These are phyloP conservation scores for Phortica okadai DNA, from an alignment of 2,888 invertebrate genomes.

Conservation along the genomic window DNA sequence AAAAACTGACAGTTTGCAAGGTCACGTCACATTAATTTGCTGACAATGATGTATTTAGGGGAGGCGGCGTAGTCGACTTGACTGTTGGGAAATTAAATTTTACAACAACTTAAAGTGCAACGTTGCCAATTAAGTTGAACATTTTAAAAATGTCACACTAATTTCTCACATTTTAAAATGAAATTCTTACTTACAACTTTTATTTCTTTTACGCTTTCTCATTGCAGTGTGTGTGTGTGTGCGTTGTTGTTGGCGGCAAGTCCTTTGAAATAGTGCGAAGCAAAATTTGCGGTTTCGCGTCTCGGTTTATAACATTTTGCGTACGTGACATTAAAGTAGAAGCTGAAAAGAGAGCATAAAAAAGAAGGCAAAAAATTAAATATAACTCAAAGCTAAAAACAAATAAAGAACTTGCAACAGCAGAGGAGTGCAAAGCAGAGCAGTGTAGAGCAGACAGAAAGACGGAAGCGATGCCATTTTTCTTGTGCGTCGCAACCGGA, in stretches of 20 bases:
- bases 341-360: not conserved
- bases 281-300: constrained; percentile 14
- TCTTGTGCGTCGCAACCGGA: constrained; percentile 11
- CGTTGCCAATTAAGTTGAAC: constrained; percentile 56
- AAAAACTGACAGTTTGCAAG: constrained; percentile 69
- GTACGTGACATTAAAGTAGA: not conserved
- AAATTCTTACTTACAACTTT: constrained; percentile 38
- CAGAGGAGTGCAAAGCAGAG: not conserved
- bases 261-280: not conserved
- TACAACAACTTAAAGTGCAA: constrained; percentile 53
- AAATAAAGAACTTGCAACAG: not conserved
- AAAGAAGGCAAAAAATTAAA: constrained; percentile 12
- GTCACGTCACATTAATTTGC: constrained; percentile 72
- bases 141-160: constrained; percentile 50
- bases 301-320: not conserved
- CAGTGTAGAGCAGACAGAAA: not conserved
- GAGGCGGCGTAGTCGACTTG: not conserved
- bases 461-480: constrained; percentile 22
- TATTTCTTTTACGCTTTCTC: constrained; percentile 34
- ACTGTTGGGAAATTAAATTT: constrained; percentile 2
- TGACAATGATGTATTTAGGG: constrained; percentile 67
- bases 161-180: constrained; percentile 45
- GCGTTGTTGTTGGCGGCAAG: not conserved
- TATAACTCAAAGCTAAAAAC: constrained; percentile 2
- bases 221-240: constrained; percentile 46